phyloP scores from a whole-genome alignment of 2,797 vertebrate species.

The Delichon dasypus region DNA sequence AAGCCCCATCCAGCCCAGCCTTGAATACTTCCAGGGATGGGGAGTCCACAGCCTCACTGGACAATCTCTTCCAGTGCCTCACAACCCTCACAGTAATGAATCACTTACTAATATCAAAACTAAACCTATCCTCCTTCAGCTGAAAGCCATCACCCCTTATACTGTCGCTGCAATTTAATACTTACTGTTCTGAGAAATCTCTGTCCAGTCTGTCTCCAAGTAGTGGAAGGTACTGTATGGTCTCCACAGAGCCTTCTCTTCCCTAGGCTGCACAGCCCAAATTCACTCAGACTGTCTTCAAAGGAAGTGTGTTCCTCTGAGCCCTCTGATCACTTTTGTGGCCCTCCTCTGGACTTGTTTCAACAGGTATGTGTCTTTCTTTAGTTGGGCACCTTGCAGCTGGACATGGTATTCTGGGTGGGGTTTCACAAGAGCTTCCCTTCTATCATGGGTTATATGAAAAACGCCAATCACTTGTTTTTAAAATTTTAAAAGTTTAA shows the following conservation, averaged over 20 bases:
- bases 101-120: neutral
- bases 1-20: neutral
- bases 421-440: neutral
- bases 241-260: neutral
- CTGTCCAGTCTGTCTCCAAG: too few species aligned
- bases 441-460: neutral
- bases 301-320: neutral
- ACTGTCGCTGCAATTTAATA: neutral
- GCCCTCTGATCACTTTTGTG: neutral
- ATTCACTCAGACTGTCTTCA: neutral
- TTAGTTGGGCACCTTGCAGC: fast-evolving
- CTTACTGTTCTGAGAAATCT: neutral
- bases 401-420: neutral
- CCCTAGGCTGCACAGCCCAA: neutral
- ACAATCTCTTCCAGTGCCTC: neutral
- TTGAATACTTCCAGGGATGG: neutral
- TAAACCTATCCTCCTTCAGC: neutral
- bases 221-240: neutral
- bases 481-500: too few species aligned
- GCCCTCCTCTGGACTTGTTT: neutral
- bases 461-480: too few species aligned
- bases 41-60: neutral
- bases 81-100: neutral
- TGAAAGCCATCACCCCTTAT: neutral
- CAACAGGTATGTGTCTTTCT: neutral